Conservation (phyloP, 2,797 vertebrate genomes). For the Melanotaenia maccullochi region DNA sequence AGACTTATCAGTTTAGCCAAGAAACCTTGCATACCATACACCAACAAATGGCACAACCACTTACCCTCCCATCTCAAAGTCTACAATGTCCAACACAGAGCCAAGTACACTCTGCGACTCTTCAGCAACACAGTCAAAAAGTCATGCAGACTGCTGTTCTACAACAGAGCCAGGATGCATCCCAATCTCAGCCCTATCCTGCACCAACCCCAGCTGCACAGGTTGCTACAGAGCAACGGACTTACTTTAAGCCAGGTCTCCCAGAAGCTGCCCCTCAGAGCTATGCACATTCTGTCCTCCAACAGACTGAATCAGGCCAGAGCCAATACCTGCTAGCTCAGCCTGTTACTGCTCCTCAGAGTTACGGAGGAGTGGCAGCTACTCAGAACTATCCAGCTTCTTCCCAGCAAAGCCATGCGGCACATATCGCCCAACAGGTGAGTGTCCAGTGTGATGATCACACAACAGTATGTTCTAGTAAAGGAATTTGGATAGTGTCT, state of each 20-base stretch:
- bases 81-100: constrained; percentile 54
- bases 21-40: constrained; percentile 50
- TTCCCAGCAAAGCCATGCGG: constrained; percentile 51
- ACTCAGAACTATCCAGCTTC: constrained; percentile 43
- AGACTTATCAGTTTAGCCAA: constrained; percentile 55
- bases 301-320: constrained; percentile 58
- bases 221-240: constrained; percentile 51
- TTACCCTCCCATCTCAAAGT: constrained; percentile 43
- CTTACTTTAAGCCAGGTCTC: constrained; percentile 43
- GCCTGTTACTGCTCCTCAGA: constrained; percentile 54
- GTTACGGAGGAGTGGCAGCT: constrained; percentile 43
- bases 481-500: constrained; percentile 9
- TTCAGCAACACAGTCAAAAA: constrained; percentile 58
- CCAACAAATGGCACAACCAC: constrained; percentile 55
- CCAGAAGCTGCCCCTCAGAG: constrained; percentile 51
- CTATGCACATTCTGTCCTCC: constrained; percentile 71
- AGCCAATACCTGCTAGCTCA: constrained; percentile 62
- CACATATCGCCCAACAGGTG: constrained; percentile 61
- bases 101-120: constrained; percentile 36
- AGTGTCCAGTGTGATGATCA: constrained; percentile 22
- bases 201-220: constrained; percentile 25
- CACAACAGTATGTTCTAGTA: neutral
- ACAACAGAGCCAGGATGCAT: constrained; percentile 49
- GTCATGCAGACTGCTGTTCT: constrained; percentile 24
- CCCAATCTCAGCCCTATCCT: constrained; percentile 49